phyloP scores from a whole-genome alignment of 2,888 invertebrate genomes.

The Laspeyria flexula region DNA sequence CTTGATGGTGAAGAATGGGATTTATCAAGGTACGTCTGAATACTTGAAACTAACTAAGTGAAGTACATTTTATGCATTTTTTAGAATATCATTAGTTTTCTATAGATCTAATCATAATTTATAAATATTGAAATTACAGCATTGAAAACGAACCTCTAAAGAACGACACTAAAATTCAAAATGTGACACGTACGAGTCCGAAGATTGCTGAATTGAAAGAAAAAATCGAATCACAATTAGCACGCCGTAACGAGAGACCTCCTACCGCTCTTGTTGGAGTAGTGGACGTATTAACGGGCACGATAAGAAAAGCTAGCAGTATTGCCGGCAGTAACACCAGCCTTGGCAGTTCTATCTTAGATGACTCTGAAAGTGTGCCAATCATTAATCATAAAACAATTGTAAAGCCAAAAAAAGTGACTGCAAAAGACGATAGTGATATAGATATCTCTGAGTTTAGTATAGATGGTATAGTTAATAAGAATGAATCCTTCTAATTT shows the following conservation, averaged over 20 bases:
- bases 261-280: slow-evolving; percentile 67
- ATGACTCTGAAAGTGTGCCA: slow-evolving; percentile 68
- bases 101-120: background rate
- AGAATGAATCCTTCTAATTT: slow-evolving; percentile 60
- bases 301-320: slow-evolving; percentile 58
- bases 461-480: slow-evolving; percentile 64
- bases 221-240: slow-evolving; percentile 85
- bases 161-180: slow-evolving; percentile 67
- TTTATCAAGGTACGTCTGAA: slow-evolving; percentile 76
- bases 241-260: slow-evolving; percentile 68
- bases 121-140: slow-evolving; percentile 52
- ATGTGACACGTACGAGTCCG: slow-evolving; percentile 80
- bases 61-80: too few relatives aligned
- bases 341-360: slow-evolving; percentile 79
- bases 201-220: slow-evolving; percentile 85
- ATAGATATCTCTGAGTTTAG: slow-evolving; percentile 79
- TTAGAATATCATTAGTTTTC: too few relatives aligned
- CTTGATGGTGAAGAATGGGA: slow-evolving; percentile 84
- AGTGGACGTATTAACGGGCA: slow-evolving; percentile 67
- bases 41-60: too few relatives aligned
- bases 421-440: slow-evolving; percentile 75
- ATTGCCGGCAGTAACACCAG: slow-evolving; percentile 80
- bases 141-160: slow-evolving; percentile 76
- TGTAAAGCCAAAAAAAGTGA: slow-evolving; percentile 59
- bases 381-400: slow-evolving; percentile 58